These are phyloP conservation scores for Engraulis encrasicolus DNA, from an alignment of 2,113 vertebrate genomes.

Conservation along the genomic window DNA sequence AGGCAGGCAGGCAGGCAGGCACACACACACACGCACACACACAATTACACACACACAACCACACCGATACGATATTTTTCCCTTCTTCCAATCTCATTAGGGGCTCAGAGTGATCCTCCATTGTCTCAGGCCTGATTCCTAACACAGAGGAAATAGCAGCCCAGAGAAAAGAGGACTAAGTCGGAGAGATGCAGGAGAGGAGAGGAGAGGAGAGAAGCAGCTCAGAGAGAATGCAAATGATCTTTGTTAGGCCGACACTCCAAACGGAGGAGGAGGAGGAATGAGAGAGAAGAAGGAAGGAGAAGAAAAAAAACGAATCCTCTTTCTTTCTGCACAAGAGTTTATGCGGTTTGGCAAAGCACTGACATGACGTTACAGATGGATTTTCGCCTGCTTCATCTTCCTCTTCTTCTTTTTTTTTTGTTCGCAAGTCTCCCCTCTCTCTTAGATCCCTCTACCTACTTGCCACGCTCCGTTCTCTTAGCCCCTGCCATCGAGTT, in stretches of 20 bases:
- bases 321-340: slow-evolving; percentile 9
- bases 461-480: background rate
- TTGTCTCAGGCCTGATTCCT: slow-evolving; percentile 58
- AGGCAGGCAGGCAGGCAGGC: no score
- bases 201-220: slow-evolving; percentile 10
- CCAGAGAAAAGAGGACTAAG: background rate
- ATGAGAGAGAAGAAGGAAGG: background rate
- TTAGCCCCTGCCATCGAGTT: background rate
- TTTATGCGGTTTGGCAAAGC: slow-evolving; percentile 10
- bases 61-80: no score
- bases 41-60: no score
- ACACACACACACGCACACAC: no score
- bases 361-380: slow-evolving; percentile 17
- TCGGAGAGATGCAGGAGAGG: background rate
- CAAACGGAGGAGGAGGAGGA: background rate
- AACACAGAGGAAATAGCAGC: slow-evolving; percentile 14
- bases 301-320: background rate
- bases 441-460: background rate
- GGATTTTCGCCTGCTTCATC: background rate
- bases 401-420: no score
- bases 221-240: slow-evolving; percentile 20
- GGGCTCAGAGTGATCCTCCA: slow-evolving; percentile 49
- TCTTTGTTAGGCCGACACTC: background rate
- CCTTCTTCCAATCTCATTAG: slow-evolving; percentile 67
- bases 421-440: background rate